phyloP scores from a whole-genome alignment of 2,888 invertebrate species.

The Anthophora plumipes region DNA sequence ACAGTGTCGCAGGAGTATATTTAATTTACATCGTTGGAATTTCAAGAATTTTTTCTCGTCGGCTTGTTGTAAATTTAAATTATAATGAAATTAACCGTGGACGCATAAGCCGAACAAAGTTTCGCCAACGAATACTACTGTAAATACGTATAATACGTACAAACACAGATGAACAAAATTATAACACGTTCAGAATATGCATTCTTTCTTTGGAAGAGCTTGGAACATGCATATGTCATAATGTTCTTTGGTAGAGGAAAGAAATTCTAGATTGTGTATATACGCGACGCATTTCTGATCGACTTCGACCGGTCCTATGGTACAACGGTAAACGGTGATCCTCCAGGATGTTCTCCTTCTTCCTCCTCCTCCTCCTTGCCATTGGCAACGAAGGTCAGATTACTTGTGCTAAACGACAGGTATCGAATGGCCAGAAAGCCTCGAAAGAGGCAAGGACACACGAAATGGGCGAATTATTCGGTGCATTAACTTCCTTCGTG shows the following conservation, averaged over 20 bases:
- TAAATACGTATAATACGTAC: too few species aligned
- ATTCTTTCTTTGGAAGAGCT: background rate
- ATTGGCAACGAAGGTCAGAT: slow-evolving; percentile 66
- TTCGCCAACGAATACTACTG: background rate
- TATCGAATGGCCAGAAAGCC: slow-evolving; percentile 68
- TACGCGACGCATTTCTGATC: slow-evolving; percentile 20
- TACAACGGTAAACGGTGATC: slow-evolving; percentile 25
- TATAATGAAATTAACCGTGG: background rate
- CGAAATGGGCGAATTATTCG: slow-evolving; percentile 58
- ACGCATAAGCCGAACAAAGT: background rate
- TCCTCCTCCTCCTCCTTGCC: slow-evolving; percentile 27
- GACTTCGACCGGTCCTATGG: background rate
- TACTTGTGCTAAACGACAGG: slow-evolving; percentile 67
- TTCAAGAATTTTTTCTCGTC: background rate
- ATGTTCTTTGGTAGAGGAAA: background rate
- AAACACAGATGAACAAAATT: too few species aligned
- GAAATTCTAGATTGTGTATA: slow-evolving; percentile 40
- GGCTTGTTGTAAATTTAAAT: slow-evolving; percentile 12
- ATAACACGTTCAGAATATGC: background rate
- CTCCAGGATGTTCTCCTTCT: slow-evolving; percentile 8
- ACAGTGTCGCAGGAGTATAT: background rate
- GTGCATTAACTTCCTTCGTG: slow-evolving; percentile 45
- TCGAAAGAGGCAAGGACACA: slow-evolving; percentile 58
- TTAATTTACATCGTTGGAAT: background rate
- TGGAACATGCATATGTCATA: background rate